Evolutionary conservation across 2,113 vertebrate genomes (phyloP), one percentile per base, ranked within the genome.

Genomic region (Dendrocopos noguchii): DNA sequence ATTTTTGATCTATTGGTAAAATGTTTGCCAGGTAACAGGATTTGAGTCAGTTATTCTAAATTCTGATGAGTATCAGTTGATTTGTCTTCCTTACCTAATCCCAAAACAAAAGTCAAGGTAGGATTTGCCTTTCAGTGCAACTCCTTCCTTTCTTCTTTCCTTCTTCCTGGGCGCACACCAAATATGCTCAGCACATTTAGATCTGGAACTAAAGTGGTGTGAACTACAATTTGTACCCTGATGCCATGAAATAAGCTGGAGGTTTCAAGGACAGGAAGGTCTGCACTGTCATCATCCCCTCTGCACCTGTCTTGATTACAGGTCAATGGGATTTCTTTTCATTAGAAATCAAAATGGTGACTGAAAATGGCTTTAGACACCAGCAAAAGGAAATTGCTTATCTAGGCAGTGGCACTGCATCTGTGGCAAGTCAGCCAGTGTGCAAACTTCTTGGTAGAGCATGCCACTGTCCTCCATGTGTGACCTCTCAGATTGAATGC

Each of bases 261-360:
- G 56, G 21, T 91, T 91, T 93, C 90, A 95, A 96, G 91, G 90
- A 88, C 90, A 81, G 87, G 78, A 91, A 94, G 56, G 24, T 63
- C 52, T 73, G 27, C 81, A 65, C 17, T 56, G 61, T 90, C 14
- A 0, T 79, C 3, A 3, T 77, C 79, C 33, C 39, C 46, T 39
- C n/a, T 0, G 0, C 10, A 20, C 36, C 52, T 46, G 28, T 75
- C 64, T 89, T 75, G 33, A n/a, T 89, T 93, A 52, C 87, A 86
- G 46, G 8, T 80, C 64, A 84, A 46, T 63, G 56, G n/a, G 57
- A 73, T 84, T 95, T 93, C 67, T 85, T 91, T 79, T 91, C 64
- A 29, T 64, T 73, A 80, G 42, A 78, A 34, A 20, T 78, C 36
- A 76, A 68, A 84, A 52, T 17, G 8, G 33, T 71, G 73, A 15